Conservation (phyloP, 2,797 vertebrate species). For the Adrianichthys oophorus region DNA sequence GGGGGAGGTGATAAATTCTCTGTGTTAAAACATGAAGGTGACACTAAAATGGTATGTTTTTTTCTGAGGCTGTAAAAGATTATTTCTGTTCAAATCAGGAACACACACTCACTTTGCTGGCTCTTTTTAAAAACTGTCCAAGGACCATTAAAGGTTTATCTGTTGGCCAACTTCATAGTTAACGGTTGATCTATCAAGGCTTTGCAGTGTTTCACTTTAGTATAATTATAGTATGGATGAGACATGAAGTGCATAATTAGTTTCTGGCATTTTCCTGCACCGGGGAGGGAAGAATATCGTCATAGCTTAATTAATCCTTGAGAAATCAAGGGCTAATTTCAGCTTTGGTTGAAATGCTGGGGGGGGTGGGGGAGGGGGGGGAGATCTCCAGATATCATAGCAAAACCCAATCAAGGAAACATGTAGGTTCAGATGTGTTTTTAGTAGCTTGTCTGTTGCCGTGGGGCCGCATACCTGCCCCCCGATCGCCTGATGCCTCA, state of each 20-base stretch:
- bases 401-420: too few species aligned
- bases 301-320: conserved; percentile 68
- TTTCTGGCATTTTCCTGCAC: conserved; percentile 64
- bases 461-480: conserved; percentile 31
- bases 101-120: not conserved
- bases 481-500: not conserved
- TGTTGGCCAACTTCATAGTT: conserved; percentile 46
- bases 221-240: conserved; percentile 69
- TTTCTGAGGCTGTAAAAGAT: conserved; percentile 1
- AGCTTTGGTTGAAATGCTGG: conserved; percentile 39
- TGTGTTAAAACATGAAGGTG: conserved; percentile 23
- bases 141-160: conserved; percentile 5
- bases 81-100: conserved; percentile 10
- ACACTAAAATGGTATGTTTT: conserved; percentile 9
- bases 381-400: too few species aligned
- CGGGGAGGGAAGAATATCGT: conserved; percentile 54
- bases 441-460: conserved; percentile 5
- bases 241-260: conserved; percentile 73
- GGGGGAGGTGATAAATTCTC: conserved; percentile 1
- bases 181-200: conserved; percentile 52
- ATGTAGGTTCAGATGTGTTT: conserved; percentile 26
- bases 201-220: conserved; percentile 64
- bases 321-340: conserved; percentile 55
- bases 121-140: too few species aligned
- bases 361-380: conserved; percentile 18